Evolutionary conservation across 2,888 invertebrate genomes (phyloP).

Genomic region (Campoletis raptor): DNA sequence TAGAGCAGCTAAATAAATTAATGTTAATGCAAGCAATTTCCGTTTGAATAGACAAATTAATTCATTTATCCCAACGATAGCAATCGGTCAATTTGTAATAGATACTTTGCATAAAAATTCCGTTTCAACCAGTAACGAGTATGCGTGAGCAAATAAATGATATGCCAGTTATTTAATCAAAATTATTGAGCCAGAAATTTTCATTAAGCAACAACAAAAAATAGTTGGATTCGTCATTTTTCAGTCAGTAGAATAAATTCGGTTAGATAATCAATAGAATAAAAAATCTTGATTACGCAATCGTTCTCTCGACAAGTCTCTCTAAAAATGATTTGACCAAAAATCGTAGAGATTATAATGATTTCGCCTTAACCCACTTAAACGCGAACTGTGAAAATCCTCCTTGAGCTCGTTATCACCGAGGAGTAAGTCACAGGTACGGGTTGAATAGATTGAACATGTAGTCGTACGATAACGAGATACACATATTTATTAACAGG

Average conservation of each 20-base stretch:
- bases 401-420: slow-evolving; percentile 2
- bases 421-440: slow-evolving; percentile 3
- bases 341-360: not conserved
- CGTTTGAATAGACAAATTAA: not conserved
- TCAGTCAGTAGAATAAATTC: too few relatives aligned
- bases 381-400: not conserved
- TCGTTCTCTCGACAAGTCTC: not conserved
- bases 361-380: not conserved
- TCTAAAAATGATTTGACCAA: not conserved
- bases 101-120: too few relatives aligned
- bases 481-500: not conserved
- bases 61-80: too few relatives aligned
- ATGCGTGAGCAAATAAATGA: too few relatives aligned
- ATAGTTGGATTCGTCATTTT: too few relatives aligned
- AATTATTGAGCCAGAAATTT: too few relatives aligned
- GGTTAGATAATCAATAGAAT: too few relatives aligned
- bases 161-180: too few relatives aligned
- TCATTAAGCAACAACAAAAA: too few relatives aligned
- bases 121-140: too few relatives aligned
- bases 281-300: not conserved
- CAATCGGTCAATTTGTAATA: too few relatives aligned
- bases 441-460: not conserved
- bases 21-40: not conserved
- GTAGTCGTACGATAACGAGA: slow-evolving; percentile 25
- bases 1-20: not conserved